Evolutionary conservation across 2,797 vertebrate genomes (phyloP).

Genomic region (Menidia menidia): DNA sequence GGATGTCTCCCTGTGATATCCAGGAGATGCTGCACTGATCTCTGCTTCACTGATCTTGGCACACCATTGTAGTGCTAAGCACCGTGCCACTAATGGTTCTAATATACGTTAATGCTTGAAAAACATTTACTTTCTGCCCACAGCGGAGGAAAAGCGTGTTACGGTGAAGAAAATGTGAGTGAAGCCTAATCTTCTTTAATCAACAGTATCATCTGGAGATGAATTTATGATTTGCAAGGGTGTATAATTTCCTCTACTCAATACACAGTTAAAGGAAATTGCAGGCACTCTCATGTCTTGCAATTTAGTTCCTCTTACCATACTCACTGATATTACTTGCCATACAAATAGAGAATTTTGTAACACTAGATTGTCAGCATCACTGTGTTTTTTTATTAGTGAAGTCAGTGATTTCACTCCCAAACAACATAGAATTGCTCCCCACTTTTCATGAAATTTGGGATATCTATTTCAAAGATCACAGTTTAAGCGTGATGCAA

Average conservation of each 20-base stretch:
- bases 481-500: slow-evolving; percentile 75
- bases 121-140: slow-evolving; percentile 78
- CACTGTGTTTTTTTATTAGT: slow-evolving; percentile 58
- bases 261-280: slow-evolving; percentile 71
- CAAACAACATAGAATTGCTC: slow-evolving; percentile 62
- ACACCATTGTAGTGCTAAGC: slow-evolving; percentile 82
- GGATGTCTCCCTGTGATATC: slow-evolving; percentile 84
- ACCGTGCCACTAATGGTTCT: slow-evolving; percentile 77
- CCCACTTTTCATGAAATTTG: slow-evolving; percentile 74
- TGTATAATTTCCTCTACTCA: slow-evolving; percentile 72
- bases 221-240: slow-evolving; percentile 58
- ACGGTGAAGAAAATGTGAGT: slow-evolving; percentile 17
- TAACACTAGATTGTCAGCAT: slow-evolving; percentile 61
- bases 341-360: slow-evolving; percentile 62
- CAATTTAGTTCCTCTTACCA: slow-evolving; percentile 57
- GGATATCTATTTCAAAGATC: slow-evolving; percentile 72
- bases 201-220: slow-evolving; percentile 48
- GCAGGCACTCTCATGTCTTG: slow-evolving; percentile 51
- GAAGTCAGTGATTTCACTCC: slow-evolving; percentile 70
- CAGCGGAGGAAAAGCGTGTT: slow-evolving; percentile 49
- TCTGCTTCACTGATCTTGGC: slow-evolving; percentile 78
- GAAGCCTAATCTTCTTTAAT: slow-evolving; percentile 40
- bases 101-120: slow-evolving; percentile 75
- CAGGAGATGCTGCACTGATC: slow-evolving; percentile 80
- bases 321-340: slow-evolving; percentile 60